A percentile compares a stretch with the other conserved stretches of the same genome.
phyloP scores from a whole-genome alignment of 2,797 vertebrate genomes.

The Acanthornis magna region DNA sequence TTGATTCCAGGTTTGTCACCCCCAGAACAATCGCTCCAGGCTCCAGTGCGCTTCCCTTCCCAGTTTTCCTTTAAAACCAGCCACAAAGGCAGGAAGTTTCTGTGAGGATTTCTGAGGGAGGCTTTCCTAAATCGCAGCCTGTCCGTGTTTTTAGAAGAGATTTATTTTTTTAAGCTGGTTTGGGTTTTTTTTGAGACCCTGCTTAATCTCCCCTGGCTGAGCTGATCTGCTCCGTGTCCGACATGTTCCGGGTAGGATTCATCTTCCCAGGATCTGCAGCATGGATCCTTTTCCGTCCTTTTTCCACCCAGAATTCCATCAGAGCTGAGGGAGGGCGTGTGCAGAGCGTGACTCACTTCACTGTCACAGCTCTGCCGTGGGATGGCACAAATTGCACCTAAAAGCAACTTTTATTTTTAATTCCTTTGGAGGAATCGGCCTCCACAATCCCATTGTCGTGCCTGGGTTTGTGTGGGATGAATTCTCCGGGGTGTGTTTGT shows the following conservation, averaged over 20 bases:
- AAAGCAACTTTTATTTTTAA: not conserved
- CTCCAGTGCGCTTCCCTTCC: accelerated
- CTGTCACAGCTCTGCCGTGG: not conserved
- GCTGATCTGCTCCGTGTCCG: not conserved
- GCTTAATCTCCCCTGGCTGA: not conserved
- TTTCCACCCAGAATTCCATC: not conserved
- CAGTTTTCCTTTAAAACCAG: not conserved
- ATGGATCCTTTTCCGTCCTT: not conserved
- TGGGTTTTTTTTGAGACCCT: not conserved
- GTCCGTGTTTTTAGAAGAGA: no score
- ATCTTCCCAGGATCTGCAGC: not conserved
- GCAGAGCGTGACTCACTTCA: not conserved
- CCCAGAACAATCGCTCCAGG: not conserved
- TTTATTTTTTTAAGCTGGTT: not conserved
- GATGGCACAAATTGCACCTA: not conserved
- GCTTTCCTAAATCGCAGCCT: not conserved
- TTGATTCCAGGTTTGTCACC: not conserved
- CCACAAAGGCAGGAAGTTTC: not conserved
- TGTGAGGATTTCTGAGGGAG: not conserved
- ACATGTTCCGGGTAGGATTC: not conserved
- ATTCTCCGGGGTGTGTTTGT: not conserved
- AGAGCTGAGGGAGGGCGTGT: not conserved
- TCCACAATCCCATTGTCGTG: not conserved
- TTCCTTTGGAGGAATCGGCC: not conserved
- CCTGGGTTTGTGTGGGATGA: not conserved